phyloP scores from a whole-genome alignment of 2,888 invertebrate species.

The Caenorhabditis sp. region DNA sequence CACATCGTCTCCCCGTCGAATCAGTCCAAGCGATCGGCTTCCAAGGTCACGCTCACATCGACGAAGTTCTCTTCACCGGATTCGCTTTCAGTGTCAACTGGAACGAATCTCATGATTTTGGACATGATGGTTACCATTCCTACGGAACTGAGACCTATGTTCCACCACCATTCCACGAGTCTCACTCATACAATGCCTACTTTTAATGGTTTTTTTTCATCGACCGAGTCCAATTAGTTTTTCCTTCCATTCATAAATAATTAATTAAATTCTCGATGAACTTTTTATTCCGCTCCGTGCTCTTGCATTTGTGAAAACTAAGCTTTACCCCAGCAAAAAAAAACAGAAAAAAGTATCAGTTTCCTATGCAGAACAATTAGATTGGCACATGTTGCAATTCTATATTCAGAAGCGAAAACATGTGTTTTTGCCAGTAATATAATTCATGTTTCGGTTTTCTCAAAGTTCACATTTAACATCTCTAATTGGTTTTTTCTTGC shows the following conservation, averaged over 20 bases:
- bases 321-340: no score
- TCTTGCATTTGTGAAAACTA: no score
- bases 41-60: slow-evolving; percentile 47
- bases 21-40: slow-evolving; percentile 55
- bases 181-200: slow-evolving; percentile 43
- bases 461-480: not conserved
- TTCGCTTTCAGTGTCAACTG: slow-evolving; percentile 48
- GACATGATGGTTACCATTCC: slow-evolving; percentile 52
- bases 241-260: no score
- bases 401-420: not conserved
- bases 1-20: slow-evolving; percentile 50
- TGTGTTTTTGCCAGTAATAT: not conserved
- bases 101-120: slow-evolving; percentile 45
- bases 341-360: no score
- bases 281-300: no score
- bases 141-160: slow-evolving; percentile 53
- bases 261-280: no score
- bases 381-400: not conserved
- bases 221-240: not conserved
- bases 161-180: slow-evolving; percentile 44
- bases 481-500: not conserved
- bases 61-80: slow-evolving; percentile 51
- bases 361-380: no score
- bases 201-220: slow-evolving; percentile 5
- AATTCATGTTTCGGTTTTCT: not conserved